Evolutionary conservation across 2,113 vertebrate genomes (phyloP).

Genomic region (Geococcyx californianus): DNA sequence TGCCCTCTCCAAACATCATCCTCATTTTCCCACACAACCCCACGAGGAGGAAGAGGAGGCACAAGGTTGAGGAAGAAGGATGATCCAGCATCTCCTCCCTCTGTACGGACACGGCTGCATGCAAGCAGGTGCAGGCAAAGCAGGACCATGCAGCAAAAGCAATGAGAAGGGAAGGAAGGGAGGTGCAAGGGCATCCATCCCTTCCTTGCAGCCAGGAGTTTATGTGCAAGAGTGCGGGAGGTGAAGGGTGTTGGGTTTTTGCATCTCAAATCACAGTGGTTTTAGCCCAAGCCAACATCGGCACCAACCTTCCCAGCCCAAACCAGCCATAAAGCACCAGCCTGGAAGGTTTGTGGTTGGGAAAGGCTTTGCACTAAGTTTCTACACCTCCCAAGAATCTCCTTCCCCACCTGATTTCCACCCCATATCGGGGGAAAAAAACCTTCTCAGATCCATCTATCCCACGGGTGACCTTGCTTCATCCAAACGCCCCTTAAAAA

Average conservation of each 20-base stretch:
- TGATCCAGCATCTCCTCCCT: background rate
- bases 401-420: constrained; percentile 27
- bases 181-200: background rate
- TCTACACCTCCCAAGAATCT: background rate
- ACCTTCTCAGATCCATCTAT: constrained; percentile 8
- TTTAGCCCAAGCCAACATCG: background rate
- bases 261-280: background rate
- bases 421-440: background rate
- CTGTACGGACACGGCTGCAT: rapidly evolving
- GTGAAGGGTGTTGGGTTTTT: background rate
- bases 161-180: background rate
- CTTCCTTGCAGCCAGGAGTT: background rate
- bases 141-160: background rate
- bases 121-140: background rate
- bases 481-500: background rate
- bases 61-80: background rate
- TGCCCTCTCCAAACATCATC: background rate
- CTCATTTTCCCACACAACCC: background rate
- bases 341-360: background rate
- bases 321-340: background rate
- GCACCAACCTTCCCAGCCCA: background rate
- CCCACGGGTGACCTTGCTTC: background rate
- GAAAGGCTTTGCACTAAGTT: background rate
- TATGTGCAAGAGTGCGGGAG: background rate
- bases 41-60: background rate